Evolutionary conservation across 1,140 invertebrate genomes (phyloP).

Genomic region (Penaeus indicus): DNA sequence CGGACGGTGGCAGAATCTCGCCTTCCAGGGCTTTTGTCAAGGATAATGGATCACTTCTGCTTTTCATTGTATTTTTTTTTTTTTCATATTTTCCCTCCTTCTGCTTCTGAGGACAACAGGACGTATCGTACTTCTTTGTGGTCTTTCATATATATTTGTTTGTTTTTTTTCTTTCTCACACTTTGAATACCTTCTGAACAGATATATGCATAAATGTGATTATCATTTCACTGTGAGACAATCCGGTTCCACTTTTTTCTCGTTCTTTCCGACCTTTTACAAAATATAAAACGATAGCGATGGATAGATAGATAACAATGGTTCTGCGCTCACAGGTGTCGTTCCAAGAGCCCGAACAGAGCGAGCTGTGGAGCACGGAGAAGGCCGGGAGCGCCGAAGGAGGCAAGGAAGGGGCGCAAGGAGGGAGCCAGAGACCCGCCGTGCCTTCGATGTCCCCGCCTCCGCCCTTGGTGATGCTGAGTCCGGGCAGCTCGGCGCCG

Average conservation of each 20-base stretch:
- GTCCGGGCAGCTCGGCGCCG: slow-evolving; percentile 38
- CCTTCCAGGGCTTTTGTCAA: too few relatives aligned
- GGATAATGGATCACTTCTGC: too few relatives aligned
- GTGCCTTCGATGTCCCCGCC: slow-evolving; percentile 66
- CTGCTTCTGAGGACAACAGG: slow-evolving; percentile 27
- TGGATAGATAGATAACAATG: slow-evolving; percentile 1
- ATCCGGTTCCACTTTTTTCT: not conserved
- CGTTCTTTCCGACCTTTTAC: not conserved
- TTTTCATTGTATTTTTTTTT: not conserved
- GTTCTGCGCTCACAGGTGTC: slow-evolving; percentile 62
- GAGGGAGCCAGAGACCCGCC: not conserved
- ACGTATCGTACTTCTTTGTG: slow-evolving; percentile 8
- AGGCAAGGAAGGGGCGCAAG: slow-evolving; percentile 23
- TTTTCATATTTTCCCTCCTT: not conserved
- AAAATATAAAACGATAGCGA: not conserved
- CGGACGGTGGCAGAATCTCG: too few relatives aligned
- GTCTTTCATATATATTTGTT: not conserved
- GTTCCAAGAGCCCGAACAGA: slow-evolving; percentile 68
- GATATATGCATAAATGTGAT: too few relatives aligned
- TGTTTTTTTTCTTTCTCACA: not conserved
- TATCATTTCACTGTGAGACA: not conserved
- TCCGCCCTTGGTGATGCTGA: slow-evolving; percentile 66
- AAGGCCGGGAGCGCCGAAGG: slow-evolving; percentile 54
- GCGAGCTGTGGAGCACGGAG: slow-evolving; percentile 67
- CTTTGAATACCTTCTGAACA: not conserved